Conservation (phyloP, 1,140 invertebrate genomes). For the Chironomus striatipennis region DNA sequence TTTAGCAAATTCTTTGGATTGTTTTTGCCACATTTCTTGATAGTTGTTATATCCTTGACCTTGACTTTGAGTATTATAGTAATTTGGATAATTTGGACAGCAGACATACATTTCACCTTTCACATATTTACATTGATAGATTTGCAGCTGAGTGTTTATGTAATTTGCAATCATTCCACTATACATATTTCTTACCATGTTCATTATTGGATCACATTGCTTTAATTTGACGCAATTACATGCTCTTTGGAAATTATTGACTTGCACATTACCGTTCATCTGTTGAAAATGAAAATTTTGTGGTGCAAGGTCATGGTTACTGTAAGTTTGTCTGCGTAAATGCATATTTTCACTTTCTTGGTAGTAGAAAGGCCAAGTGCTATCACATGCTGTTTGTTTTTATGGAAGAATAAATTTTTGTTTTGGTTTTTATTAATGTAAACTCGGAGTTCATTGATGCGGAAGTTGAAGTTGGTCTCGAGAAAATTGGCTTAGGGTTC, state of each 20-base stretch:
- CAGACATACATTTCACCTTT: slow-evolving; percentile 4
- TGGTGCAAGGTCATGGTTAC: not conserved
- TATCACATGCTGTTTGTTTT: not conserved
- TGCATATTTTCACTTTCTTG: not conserved
- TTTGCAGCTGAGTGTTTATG: not conserved
- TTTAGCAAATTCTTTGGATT: not conserved
- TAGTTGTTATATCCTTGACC: not conserved
- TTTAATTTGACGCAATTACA: slow-evolving; percentile 15
- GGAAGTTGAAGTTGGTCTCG: too few species aligned
- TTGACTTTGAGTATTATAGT: not conserved
- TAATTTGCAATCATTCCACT: not conserved
- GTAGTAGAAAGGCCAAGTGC: not conserved
- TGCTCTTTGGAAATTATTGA: not conserved
- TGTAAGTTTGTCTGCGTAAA: not conserved
- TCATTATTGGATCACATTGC: not conserved
- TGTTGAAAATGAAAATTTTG: not conserved
- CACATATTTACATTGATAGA: not conserved
- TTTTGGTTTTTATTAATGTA: not conserved
- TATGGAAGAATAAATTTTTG: not conserved
- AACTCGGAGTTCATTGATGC: too few species aligned
- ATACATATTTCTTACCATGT: slow-evolving; percentile 1
- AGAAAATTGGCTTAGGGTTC: too few species aligned
- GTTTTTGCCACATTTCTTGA: not conserved
- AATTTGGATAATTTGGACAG: slow-evolving; percentile 18
- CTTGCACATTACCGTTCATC: not conserved